These are phyloP conservation scores for Solenopsis invicta DNA, from an alignment of 1,140 invertebrate species.

Conservation along the genomic window DNA sequence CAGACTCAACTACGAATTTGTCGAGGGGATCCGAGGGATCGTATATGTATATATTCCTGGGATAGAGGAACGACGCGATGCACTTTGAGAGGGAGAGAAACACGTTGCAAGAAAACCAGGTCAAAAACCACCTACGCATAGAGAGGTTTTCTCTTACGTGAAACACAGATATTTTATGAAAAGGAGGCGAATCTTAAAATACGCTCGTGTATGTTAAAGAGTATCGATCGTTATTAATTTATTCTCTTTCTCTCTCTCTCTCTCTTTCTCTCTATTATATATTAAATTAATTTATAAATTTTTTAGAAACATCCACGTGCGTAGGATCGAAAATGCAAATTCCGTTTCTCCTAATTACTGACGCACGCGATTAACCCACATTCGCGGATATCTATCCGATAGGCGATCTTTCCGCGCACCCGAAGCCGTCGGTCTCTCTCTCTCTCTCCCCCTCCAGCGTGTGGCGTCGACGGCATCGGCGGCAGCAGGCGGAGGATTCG, in stretches of 20 bases:
- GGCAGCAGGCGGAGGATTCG: conserved; percentile 60
- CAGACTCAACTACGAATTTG: background rate
- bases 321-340: background rate
- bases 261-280: background rate
- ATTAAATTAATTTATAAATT: background rate
- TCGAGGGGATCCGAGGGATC: background rate
- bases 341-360: conserved; percentile 27
- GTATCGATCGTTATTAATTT: background rate
- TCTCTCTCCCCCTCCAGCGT: too few species aligned
- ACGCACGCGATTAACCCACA: conserved; percentile 36
- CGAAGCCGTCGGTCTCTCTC: background rate
- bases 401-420: conserved; percentile 23
- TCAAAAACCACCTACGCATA: conserved; percentile 19
- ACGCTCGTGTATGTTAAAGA: background rate
- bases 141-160: background rate
- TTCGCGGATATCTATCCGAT: conserved; percentile 7
- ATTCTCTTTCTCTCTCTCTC: background rate
- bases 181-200: background rate
- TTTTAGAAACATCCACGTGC: background rate
- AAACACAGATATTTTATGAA: background rate
- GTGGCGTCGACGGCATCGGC: conserved; percentile 27
- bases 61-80: background rate
- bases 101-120: background rate
- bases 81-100: background rate
- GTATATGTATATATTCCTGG: background rate